Percentiles rank a stretch among this genome's conserved stretches.
These are phyloP conservation scores for Pithys albifrons DNA, from an alignment of 2,113 vertebrate species.

Conservation along the genomic window DNA sequence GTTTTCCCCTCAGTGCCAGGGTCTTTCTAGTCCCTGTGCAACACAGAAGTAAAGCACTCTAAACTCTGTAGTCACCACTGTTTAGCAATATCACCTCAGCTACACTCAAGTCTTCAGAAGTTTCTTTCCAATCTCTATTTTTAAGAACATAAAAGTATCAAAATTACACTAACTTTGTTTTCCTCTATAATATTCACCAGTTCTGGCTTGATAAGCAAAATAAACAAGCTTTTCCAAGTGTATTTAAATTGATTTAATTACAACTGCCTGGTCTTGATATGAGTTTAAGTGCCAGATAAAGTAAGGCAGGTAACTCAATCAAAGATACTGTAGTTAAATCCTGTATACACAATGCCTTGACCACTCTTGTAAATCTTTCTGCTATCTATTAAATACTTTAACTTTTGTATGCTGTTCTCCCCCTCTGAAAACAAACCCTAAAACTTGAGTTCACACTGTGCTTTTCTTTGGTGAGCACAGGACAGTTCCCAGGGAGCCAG, in stretches of 20 bases:
- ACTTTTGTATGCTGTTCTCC: not conserved
- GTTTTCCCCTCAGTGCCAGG: not conserved
- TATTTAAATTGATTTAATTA: not conserved
- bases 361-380: not conserved
- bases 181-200: not conserved
- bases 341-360: not conserved
- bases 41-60: not conserved
- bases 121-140: not conserved
- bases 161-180: not conserved
- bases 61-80: not conserved
- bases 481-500: fast-evolving
- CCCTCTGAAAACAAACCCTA: not conserved
- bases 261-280: not conserved
- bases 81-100: not conserved
- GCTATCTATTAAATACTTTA: not conserved
- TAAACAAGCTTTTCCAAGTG: not conserved
- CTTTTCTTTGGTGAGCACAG: not conserved
- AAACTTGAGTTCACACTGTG: not conserved
- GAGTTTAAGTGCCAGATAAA: not conserved
- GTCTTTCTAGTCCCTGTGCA: not conserved
- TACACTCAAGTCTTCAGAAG: not conserved
- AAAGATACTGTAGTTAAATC: not conserved
- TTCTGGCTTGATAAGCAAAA: not conserved
- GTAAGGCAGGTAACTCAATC: not conserved
- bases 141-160: not conserved